phyloP scores from a whole-genome alignment of 2,888 invertebrate genomes.

The Pheosia gnoma region DNA sequence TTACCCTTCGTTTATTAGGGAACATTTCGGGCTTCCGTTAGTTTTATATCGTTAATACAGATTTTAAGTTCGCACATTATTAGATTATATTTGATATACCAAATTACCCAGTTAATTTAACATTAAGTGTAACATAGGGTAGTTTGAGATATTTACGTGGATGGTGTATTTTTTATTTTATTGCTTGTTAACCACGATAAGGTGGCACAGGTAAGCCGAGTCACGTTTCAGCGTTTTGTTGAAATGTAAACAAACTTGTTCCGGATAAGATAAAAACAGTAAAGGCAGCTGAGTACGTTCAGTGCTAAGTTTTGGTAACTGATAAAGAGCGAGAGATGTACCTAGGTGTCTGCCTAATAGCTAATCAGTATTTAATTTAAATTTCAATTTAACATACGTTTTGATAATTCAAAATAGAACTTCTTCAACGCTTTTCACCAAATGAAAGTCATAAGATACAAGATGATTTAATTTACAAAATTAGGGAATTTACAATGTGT shows the following conservation, averaged over 20 bases:
- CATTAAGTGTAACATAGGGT: conserved; percentile 12
- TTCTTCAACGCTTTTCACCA: background rate
- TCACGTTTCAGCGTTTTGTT: conserved; percentile 80
- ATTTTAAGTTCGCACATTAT: conserved; percentile 15
- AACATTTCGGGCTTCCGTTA: conserved; percentile 40
- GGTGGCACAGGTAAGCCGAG: conserved; percentile 71
- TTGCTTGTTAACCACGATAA: conserved; percentile 77
- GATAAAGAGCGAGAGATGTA: conserved; percentile 44
- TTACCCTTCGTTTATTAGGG: conserved; percentile 62
- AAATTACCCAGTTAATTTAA: background rate
- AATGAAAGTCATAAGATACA: background rate
- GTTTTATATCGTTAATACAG: background rate
- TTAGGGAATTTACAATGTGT: no score
- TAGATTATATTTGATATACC: conserved; percentile 7
- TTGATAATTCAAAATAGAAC: background rate
- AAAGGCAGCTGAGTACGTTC: conserved; percentile 45
- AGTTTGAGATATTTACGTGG: conserved; percentile 42
- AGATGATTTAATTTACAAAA: no score
- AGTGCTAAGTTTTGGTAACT: conserved; percentile 53
- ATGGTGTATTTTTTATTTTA: conserved; percentile 71
- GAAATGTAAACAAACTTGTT: conserved; percentile 82
- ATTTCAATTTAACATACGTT: conserved; percentile 2
- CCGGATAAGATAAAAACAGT: conserved; percentile 81
- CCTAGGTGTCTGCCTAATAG: conserved; percentile 11
- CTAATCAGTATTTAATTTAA: conserved; percentile 17